Evolutionary conservation across 1,140 invertebrate species (phyloP), one percentile per base, ranked within the genome.

Genomic region (Stegodyphus mimosarum): DNA sequence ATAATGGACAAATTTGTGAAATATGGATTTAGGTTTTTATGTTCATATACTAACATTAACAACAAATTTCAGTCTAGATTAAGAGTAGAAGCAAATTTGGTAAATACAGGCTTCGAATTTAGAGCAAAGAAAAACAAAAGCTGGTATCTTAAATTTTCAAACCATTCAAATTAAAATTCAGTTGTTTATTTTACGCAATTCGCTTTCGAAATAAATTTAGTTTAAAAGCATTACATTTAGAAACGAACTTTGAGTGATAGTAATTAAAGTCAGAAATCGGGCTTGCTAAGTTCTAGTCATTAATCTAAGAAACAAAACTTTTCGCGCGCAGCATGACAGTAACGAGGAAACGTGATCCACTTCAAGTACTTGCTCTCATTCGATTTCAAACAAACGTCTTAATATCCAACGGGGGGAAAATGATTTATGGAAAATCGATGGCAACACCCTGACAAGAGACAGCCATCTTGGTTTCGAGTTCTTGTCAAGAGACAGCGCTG

Each of bases 311-410:
- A 76, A 76, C 74, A 76, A 76, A 76, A 76, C 74, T 71, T 74
- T 74, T 11, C 52, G 11, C 51, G 2, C 2, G 18, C 49, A 51
- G 6, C 51, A 33, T 33, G 33, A 33, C 33, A 33, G 33, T 33
- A 18, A 6, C 53, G 60, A 53, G 60, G 74, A n/a, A 64, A 76
- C 74, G 60, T 17, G 15, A 76, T 50, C 13, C 33, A 64, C 33
- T 64, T 18, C 52, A 18, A 2, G n/a, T 5, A 6, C 51, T 11
- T 50, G 70, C 48, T n/a, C 72, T 55, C 72, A 55, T 76, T 76
- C 74, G 72, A 74, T 64, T 76, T 76, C 74, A 50, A 76, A 76
- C 74, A 76, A 76, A 76, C 60, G 74, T 76, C 74, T 76, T 76
- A 76, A 76, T 76, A 76, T 76, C 74, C 60, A 66, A 64, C 74